Evolutionary conservation across 92 coral and sea anemone species (phyloP).

Genomic region (Paramuricea clavata): DNA sequence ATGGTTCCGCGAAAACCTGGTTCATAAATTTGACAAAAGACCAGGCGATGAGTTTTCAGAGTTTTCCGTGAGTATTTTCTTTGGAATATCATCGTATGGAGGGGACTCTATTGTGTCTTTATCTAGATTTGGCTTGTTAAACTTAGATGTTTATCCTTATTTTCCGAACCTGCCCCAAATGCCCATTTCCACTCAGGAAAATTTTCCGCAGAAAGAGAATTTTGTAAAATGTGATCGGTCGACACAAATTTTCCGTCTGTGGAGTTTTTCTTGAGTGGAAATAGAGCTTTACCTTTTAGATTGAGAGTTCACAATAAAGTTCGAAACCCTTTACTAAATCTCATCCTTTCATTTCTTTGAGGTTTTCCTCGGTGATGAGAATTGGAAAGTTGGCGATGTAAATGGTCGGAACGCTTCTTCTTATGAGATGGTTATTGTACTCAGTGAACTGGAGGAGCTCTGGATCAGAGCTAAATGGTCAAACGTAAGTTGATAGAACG

Average conservation of each 20-base stretch:
- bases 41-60: slow-evolving; percentile 56
- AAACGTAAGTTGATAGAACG: slow-evolving; percentile 45
- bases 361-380: slow-evolving; percentile 81
- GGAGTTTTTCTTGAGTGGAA: too few species aligned
- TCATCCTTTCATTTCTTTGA: slow-evolving; percentile 31
- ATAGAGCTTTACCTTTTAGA: too few species aligned
- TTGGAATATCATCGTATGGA: neutral
- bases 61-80: slow-evolving; percentile 69
- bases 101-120: too few species aligned
- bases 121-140: too few species aligned
- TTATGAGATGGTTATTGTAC: slow-evolving; percentile 78
- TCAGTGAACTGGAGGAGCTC: slow-evolving; percentile 77
- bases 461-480: slow-evolving; percentile 92
- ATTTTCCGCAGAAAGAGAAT: too few species aligned
- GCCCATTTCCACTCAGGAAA: too few species aligned
- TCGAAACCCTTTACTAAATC: too few species aligned
- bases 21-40: slow-evolving; percentile 66
- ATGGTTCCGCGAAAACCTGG: slow-evolving; percentile 76
- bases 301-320: too few species aligned
- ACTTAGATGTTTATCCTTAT: too few species aligned
- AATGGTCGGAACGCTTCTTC: slow-evolving; percentile 80
- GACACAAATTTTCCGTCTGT: too few species aligned
- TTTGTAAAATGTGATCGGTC: too few species aligned
- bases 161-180: too few species aligned
- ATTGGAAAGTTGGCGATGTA: slow-evolving; percentile 82